Conservation (phyloP, 1,140 invertebrate species). For the Goniozus legneri region DNA sequence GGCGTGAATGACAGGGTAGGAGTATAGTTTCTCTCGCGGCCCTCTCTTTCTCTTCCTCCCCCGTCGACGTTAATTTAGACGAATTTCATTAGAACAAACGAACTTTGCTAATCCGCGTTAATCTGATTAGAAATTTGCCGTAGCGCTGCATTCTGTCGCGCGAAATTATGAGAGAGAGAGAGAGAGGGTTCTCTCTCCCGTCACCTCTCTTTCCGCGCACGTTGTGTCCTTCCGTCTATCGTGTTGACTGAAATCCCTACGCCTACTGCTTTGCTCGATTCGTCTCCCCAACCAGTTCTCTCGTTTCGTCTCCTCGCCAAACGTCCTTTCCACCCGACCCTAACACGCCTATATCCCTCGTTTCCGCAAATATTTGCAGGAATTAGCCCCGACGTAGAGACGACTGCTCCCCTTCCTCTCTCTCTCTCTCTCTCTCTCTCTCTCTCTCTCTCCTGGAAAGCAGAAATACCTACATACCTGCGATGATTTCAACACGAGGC, state of each 20-base stretch:
- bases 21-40: background rate
- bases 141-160: slow-evolving; percentile 31
- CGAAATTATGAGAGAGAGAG: slow-evolving; percentile 20
- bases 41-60: slow-evolving; percentile 5
- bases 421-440: slow-evolving; percentile 13
- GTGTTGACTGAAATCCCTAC: slow-evolving; percentile 30
- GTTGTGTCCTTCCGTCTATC: slow-evolving; percentile 10
- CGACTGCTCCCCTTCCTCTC: slow-evolving; percentile 2
- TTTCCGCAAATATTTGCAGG: no score
- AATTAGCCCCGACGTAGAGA: no score
- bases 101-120: slow-evolving; percentile 55
- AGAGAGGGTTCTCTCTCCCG: background rate
- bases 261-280: no score
- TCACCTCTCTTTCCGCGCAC: background rate
- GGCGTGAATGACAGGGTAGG: no score
- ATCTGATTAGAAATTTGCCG: slow-evolving; percentile 56
- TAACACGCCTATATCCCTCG: slow-evolving; percentile 21
- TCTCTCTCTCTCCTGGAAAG: no score
- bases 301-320: no score
- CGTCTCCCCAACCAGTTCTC: no score
- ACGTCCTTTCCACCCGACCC: no score
- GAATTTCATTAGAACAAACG: slow-evolving; percentile 57
- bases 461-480: no score
- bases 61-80: slow-evolving; percentile 52
- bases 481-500: no score